Base-by-base conservation (phyloP, 2,888 invertebrate genomes). In the Ametastegia equiseti region DNA sequence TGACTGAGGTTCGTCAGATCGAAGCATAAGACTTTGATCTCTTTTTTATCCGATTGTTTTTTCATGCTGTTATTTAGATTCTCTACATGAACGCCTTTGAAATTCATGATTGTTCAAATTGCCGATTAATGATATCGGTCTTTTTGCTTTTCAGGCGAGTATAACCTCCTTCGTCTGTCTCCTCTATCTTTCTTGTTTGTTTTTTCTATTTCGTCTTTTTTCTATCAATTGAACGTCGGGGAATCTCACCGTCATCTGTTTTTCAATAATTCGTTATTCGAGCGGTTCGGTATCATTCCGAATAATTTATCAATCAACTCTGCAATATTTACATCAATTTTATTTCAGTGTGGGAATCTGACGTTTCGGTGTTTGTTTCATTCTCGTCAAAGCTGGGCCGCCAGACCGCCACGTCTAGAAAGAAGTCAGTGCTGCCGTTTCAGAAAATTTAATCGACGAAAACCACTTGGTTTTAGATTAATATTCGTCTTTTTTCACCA, bases 11-110 rank as follows among this genome's bases (percentile, higher is more conserved):
- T 91, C 11, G 95, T 94, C 80, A 98, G 93, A 89, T 97, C 94
- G 84, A 97, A 93, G 89, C 96, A 97, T 81, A 97, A 91, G 80
- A 97, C 94, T 85, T 94, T 95, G 42, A 95, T 92, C 88, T 94
- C 93, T 7, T 81, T 42, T 9, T 36, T 36, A 0, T 50, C 54
- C 9, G 9, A n/a, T 11, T 50, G 75, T 75, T 75, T 67, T 67
- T 39, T 75, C 1, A 33, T 11, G 13, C 54, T 36, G 33, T 27
- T 50, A 11, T 75, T 54, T 13, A 54, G 19, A 54, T 50, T 36
- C 13, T 54, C 54, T 19, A 54, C 19, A 1, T 36, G 30, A 36
- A 54, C 54, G 19, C 30, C 36, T 36, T 75, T 75, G n/a, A 36
- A 54, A 75, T 75, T 30, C 71, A 71, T 67, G 39, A 36, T 71